phyloP scores from a whole-genome alignment of 1,140 invertebrate species.

The Drosophila ironensis region DNA sequence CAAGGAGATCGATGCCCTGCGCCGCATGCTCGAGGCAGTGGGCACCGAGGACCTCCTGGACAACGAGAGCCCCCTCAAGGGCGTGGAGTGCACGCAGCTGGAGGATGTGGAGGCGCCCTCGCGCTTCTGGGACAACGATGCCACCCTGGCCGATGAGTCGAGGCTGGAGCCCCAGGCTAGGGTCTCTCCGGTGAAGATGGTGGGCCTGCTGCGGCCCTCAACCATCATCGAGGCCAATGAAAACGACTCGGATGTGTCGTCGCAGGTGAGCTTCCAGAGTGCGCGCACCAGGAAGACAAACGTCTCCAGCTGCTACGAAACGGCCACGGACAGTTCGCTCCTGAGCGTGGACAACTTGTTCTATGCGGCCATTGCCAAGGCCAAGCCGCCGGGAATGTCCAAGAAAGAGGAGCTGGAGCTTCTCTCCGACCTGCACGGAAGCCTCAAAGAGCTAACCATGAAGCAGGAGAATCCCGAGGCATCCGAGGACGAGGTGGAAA shows the following conservation, averaged over 20 bases:
- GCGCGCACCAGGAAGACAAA: slow-evolving; percentile 47
- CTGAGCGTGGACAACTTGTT: slow-evolving; percentile 63
- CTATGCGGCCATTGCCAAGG: slow-evolving; percentile 59
- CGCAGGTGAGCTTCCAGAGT: slow-evolving; percentile 51
- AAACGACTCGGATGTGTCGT: slow-evolving; percentile 52
- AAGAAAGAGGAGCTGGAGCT: slow-evolving; percentile 45
- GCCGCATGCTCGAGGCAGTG: slow-evolving; percentile 50
- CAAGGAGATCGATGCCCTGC: slow-evolving; percentile 50
- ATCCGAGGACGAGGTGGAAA: slow-evolving; percentile 20
- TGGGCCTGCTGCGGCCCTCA: slow-evolving; percentile 70
- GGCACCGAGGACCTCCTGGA: slow-evolving; percentile 34
- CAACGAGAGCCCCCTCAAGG: slow-evolving; percentile 56
- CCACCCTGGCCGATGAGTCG: slow-evolving; percentile 7
- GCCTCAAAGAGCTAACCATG: slow-evolving; percentile 24
- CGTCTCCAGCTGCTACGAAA: slow-evolving; percentile 66
- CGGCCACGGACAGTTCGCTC: slow-evolving; percentile 60
- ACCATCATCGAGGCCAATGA: slow-evolving; percentile 72
- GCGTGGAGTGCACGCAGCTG: slow-evolving; percentile 69
- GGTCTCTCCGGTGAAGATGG: slow-evolving; percentile 74
- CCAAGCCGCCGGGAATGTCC: slow-evolving; percentile 45
- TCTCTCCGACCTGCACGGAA: slow-evolving; percentile 43
- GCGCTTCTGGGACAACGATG: slow-evolving; percentile 67
- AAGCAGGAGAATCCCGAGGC: neutral
- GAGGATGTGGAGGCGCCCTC: slow-evolving; percentile 76
- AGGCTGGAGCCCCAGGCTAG: neutral